phyloP scores from a whole-genome alignment of 92 coral and sea anemone genomes.

The Hydrozoanthus gracilis region DNA sequence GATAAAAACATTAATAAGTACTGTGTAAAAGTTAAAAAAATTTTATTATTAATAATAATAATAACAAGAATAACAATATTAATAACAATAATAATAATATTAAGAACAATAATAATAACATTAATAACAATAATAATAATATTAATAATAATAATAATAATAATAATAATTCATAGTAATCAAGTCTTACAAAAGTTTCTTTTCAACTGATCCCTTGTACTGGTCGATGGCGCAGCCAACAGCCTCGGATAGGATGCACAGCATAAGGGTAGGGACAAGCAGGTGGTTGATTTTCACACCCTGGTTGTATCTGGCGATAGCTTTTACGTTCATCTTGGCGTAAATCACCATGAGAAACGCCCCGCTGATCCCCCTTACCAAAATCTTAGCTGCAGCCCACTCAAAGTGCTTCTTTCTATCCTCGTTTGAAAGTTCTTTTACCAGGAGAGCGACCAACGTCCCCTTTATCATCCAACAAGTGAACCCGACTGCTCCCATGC shows the following conservation, averaged over 20 bases:
- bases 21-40: too few species aligned
- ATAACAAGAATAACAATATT: too few species aligned
- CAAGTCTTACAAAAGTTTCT: conserved; percentile 45
- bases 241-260: conserved; percentile 61
- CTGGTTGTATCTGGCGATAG: conserved; percentile 52
- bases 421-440: neutral
- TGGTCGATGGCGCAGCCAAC: conserved; percentile 66
- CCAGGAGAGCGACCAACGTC: conserved; percentile 51
- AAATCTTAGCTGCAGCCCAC: conserved; percentile 58
- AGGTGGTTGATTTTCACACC: conserved; percentile 57
- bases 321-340: conserved; percentile 48
- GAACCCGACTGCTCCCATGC: conserved; percentile 68
- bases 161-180: neutral
- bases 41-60: too few species aligned
- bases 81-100: too few species aligned
- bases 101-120: too few species aligned
- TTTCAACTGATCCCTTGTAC: conserved; percentile 61
- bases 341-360: conserved; percentile 65
- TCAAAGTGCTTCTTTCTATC: conserved; percentile 15
- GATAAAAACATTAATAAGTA: too few species aligned
- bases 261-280: conserved; percentile 67
- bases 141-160: too few species aligned
- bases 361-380: conserved; percentile 52
- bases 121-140: too few species aligned
- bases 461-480: conserved; percentile 61